Conservation (phyloP, 2,113 vertebrate genomes). For the Catharus bicknelli region DNA sequence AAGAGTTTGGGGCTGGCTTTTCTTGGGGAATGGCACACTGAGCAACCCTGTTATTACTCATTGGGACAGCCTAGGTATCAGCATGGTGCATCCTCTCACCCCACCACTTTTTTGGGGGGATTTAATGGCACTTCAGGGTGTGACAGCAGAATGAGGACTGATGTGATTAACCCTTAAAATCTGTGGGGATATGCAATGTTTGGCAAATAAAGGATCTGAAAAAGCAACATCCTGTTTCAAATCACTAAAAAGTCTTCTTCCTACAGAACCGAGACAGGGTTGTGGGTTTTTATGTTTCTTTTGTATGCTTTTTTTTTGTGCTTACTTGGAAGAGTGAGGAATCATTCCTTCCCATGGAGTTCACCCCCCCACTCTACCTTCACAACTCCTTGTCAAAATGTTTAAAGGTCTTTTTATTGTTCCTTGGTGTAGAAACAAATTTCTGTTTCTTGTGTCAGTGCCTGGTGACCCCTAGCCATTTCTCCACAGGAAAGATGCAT, state of each 20-base stretch:
- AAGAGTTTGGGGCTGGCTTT: neutral
- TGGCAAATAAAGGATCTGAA: neutral
- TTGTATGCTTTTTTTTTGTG: neutral
- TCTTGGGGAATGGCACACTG: neutral
- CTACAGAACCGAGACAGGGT: neutral
- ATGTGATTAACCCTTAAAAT: neutral
- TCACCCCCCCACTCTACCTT: neutral
- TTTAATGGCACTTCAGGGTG: neutral
- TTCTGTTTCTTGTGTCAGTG: neutral
- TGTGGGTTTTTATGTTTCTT: neutral
- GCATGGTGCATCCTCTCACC: neutral
- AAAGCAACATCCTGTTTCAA: neutral
- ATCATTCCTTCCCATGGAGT: neutral
- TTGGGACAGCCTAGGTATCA: neutral
- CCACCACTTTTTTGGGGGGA: neutral
- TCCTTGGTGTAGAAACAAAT: neutral
- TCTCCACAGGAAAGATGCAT: conserved; percentile 14
- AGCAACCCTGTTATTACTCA: neutral
- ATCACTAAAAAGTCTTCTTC: neutral
- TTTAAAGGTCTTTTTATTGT: neutral
- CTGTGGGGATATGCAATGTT: neutral
- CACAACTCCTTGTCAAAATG: neutral
- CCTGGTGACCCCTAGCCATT: neutral
- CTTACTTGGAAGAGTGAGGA: neutral
- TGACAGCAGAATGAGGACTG: neutral